Base-by-base conservation (phyloP, 2,888 invertebrate genomes). In the Macaria liturata region DNA sequence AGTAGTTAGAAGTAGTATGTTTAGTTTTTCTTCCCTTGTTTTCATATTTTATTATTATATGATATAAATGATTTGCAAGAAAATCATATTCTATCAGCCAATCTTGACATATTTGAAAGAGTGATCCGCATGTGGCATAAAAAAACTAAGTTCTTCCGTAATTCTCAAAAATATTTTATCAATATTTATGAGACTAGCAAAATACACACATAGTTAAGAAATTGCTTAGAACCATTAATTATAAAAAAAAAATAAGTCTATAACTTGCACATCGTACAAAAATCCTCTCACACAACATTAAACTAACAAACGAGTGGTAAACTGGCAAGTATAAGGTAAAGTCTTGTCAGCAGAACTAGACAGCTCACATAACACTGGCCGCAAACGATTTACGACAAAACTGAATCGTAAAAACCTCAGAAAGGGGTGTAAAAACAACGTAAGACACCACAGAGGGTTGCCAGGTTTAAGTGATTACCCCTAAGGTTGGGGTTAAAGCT, bases 351-450 rank as follows among this genome's bases (percentile, higher is more conserved):
- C 57, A 61, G 51, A 58, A 62, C n/a, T 9, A 54, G 47, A 57
- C 42, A 47, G 64, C 40, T 64, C 66, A 37, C 3, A 39, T 49
- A 57, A 56, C 30, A 7, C 46, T 67, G 69, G 75, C 50, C 49
- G 47, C 50, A 59, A 45, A 53, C 49, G 57, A 64, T 75, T 74
- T 72, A 74, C 50, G 51, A 65, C 47, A 47, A 67, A 54, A 67
- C 65, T 63, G 57, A 69, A 65, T 57, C 65, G 61, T 76, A 74
- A 76, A 75, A 72, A 57, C 59, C 63, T 50, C 53, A 50, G 46
- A 64, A 70, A 66, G 65, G 72, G 71, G 63, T 71, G 58, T 74
- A 72, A 75, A 73, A 75, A 71, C 72, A 68, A 69, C 52, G 64
- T 60, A 58, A 65, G 66, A 61, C 56, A 59, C 44, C 32, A 49